Base-by-base conservation (phyloP, 2,797 vertebrate species). In the Spinus olivaceus region DNA sequence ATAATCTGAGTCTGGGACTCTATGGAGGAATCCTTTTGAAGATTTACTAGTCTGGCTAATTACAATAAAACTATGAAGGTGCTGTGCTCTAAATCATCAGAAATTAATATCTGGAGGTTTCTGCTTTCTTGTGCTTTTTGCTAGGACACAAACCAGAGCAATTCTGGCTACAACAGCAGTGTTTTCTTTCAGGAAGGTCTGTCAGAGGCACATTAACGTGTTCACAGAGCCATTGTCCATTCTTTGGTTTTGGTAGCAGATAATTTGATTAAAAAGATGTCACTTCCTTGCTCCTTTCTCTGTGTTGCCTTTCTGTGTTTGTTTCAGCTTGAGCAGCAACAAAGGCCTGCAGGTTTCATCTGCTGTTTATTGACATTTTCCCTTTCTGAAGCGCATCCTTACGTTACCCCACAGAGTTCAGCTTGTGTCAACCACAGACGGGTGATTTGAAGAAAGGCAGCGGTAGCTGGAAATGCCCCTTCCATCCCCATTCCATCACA, bases 1-100 rank as follows among this genome's bases (percentile, higher is more conserved):
- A 96, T 94, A 87, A 95, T 91, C 74, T 16, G 44, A 90, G 91
- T 35, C 92, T 87, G 95, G 88, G 83, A 67, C 83, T 94, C 73
- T 46, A 9, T 49, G 70, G 44, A 83, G 82, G 82, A 89, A 94
- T 91, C 85, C 84, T 88, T 89, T 91, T 92, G 86, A 93, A 92
- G 82, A 41, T 92, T 93, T 81, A 25, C 82, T 84, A 23, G 64
- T 92, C 79, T 90, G 89, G 71, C 78, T 94, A 93, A 95, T 96
- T 94, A 86, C 84, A 82, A 21, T 66, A 71, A 51, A 83, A 21
- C 56, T n/a, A 17, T 14, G 77, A 87, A 96, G 91, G 94, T 93
- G 86, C 86, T 49, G 67, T 49, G 6, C 70, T 94, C 82, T 5
- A 63, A 89, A 78, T 79, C 86, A 95, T 89, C 74, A 93, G 61